Percentiles rank a stretch among this genome's conserved stretches.
Conservation (phyloP, 2,888 invertebrate genomes). For the Meteorus cinctellus region DNA sequence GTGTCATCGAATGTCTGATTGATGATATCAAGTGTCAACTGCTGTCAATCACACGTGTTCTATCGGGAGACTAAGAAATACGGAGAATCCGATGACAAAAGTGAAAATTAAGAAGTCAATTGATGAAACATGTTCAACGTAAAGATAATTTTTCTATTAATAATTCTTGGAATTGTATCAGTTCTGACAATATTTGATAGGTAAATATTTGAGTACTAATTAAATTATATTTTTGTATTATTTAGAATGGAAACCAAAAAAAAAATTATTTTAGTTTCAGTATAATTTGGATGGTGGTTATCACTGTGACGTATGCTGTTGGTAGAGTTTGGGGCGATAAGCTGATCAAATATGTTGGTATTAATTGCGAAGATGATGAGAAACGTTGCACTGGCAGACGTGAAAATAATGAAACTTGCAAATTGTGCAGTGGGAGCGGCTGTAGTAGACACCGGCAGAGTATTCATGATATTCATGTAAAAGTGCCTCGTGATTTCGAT, state of each 20-base stretch:
- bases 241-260: not conserved
- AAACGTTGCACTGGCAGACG: slow-evolving; percentile 40
- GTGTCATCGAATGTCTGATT: not conserved
- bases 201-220: slow-evolving; percentile 34
- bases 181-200: slow-evolving; percentile 49
- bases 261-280: slow-evolving; percentile 53
- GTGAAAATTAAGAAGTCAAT: not conserved
- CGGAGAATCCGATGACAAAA: not conserved
- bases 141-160: not conserved
- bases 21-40: not conserved
- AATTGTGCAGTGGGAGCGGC: slow-evolving; percentile 63
- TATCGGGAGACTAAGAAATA: not conserved
- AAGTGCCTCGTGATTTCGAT: slow-evolving; percentile 82
- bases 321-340: slow-evolving; percentile 62
- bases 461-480: slow-evolving; percentile 61
- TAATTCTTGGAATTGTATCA: slow-evolving; percentile 33
- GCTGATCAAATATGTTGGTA: slow-evolving; percentile 55
- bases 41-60: not conserved
- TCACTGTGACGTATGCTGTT: slow-evolving; percentile 56
- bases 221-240: slow-evolving; percentile 4
- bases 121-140: slow-evolving; percentile 12
- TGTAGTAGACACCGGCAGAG: slow-evolving; percentile 66
- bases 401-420: slow-evolving; percentile 56
- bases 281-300: slow-evolving; percentile 58
- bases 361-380: slow-evolving; percentile 42